These are phyloP conservation scores for Cygnus atratus DNA, from an alignment of 2,113 vertebrate species.

Conservation along the genomic window DNA sequence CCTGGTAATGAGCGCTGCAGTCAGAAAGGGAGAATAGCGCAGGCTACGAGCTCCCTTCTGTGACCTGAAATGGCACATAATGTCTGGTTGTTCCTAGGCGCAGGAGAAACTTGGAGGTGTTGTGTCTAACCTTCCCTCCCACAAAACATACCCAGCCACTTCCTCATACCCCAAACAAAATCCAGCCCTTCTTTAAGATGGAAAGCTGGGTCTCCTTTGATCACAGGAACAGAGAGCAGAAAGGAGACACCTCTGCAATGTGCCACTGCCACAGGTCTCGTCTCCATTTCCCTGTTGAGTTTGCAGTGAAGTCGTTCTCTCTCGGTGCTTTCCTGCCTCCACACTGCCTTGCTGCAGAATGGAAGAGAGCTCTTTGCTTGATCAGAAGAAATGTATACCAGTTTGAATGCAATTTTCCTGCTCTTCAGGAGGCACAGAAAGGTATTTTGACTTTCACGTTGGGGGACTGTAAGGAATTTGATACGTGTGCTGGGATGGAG, in stretches of 20 bases:
- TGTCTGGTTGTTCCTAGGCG: neutral
- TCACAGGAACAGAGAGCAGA: conserved; percentile 56
- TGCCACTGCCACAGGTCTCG: neutral
- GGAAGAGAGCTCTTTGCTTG: conserved; percentile 46
- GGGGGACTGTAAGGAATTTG: neutral
- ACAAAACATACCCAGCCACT: conserved; percentile 32
- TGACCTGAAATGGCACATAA: neutral
- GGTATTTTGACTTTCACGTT: conserved; percentile 54
- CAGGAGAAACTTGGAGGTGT: neutral
- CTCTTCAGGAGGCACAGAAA: conserved; percentile 66
- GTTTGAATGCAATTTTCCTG: conserved; percentile 60
- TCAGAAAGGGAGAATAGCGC: neutral
- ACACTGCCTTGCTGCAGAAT: conserved; percentile 33
- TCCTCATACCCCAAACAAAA: conserved; percentile 59
- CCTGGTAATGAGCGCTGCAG: neutral
- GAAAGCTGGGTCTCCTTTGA: conserved; percentile 58
- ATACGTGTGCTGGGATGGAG: neutral
- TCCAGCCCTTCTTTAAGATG: conserved; percentile 49
- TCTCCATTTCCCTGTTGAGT: neutral
- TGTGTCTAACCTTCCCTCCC: conserved; percentile 39
- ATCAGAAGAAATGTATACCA: conserved; percentile 44
- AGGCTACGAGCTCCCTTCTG: neutral
- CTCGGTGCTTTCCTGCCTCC: neutral
- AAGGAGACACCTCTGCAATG: conserved; percentile 19
- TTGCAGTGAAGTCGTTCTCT: neutral